phyloP scores from a whole-genome alignment of 2,797 vertebrate species.

The Pagetopsis macropterus region DNA sequence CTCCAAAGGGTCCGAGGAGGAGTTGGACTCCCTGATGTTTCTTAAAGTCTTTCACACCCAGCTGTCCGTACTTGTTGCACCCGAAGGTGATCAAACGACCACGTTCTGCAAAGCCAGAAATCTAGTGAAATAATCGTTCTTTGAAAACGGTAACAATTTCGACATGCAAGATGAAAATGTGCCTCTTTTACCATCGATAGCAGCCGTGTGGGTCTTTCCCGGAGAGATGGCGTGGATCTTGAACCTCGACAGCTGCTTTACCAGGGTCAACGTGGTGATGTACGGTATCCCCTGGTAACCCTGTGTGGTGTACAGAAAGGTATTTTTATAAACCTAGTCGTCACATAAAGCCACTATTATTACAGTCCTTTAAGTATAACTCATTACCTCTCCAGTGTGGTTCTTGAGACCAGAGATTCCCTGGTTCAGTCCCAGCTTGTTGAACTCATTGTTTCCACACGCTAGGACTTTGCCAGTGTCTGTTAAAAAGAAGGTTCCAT shows the following conservation, averaged over 20 bases:
- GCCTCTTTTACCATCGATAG: conserved; percentile 89
- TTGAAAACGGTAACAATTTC: not conserved
- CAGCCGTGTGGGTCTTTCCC: conserved; percentile 95
- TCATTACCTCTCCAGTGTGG: conserved; percentile 83
- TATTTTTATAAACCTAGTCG: not conserved
- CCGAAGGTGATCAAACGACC: conserved; percentile 96
- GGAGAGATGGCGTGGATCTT: conserved; percentile 92
- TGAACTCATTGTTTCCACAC: conserved; percentile 98
- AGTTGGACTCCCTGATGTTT: conserved; percentile 94
- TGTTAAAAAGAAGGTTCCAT: conserved; percentile 95
- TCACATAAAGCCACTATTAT: not conserved
- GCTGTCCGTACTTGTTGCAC: conserved; percentile 96
- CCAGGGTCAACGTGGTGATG: conserved; percentile 92
- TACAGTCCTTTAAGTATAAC: not conserved
- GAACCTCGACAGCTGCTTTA: conserved; percentile 93
- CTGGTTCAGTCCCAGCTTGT: conserved; percentile 96
- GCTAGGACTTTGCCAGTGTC: conserved; percentile 95
- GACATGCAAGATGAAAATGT: not conserved
- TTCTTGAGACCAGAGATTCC: conserved; percentile 95
- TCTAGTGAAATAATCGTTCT: not conserved
- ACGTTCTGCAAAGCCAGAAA: conserved; percentile 81
- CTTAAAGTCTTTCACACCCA: conserved; percentile 97
- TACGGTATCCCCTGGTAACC: conserved; percentile 92
- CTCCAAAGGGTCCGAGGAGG: conserved; percentile 92
- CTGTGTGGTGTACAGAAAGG: conserved; percentile 70